Percentiles rank a stretch among this genome's conserved stretches.
Evolutionary conservation across 2,888 invertebrate genomes (phyloP).

Genomic region (Campoplex capitator): DNA sequence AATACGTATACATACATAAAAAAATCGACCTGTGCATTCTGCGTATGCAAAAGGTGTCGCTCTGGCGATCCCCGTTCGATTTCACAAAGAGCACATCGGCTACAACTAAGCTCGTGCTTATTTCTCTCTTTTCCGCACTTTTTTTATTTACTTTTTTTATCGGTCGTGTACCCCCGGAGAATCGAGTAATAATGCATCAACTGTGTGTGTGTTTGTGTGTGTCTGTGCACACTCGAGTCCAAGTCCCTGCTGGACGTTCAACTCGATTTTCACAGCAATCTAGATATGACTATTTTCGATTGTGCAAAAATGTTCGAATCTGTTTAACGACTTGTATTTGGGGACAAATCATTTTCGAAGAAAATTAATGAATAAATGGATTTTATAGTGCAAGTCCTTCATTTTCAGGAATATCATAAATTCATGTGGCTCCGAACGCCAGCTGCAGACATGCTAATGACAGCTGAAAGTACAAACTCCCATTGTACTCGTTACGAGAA

Average conservation of each 20-base stretch:
- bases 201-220: neutral
- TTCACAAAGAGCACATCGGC: constrained; percentile 57
- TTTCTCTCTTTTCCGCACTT: constrained; percentile 13
- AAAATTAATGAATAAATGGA: neutral
- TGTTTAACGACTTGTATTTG: neutral
- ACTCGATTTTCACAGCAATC: constrained; percentile 51
- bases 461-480: too few relatives aligned
- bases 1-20: neutral
- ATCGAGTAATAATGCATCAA: constrained; percentile 53
- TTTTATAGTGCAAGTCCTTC: neutral
- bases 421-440: neutral
- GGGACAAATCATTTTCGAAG: neutral
- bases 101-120: constrained; percentile 5
- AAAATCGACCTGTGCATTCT: constrained; percentile 40
- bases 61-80: constrained; percentile 39
- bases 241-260: constrained; percentile 44
- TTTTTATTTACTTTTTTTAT: constrained; percentile 43
- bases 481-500: too few relatives aligned
- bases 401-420: neutral
- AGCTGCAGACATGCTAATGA: too few relatives aligned
- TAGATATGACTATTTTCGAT: neutral
- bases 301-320: neutral
- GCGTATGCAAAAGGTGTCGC: constrained; percentile 49
- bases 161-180: constrained; percentile 44
- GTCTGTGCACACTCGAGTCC: constrained; percentile 34